Evolutionary conservation across 2,113 vertebrate genomes (phyloP), one percentile per base, ranked within the genome.

Genomic region (Lophochroa leadbeateri): DNA sequence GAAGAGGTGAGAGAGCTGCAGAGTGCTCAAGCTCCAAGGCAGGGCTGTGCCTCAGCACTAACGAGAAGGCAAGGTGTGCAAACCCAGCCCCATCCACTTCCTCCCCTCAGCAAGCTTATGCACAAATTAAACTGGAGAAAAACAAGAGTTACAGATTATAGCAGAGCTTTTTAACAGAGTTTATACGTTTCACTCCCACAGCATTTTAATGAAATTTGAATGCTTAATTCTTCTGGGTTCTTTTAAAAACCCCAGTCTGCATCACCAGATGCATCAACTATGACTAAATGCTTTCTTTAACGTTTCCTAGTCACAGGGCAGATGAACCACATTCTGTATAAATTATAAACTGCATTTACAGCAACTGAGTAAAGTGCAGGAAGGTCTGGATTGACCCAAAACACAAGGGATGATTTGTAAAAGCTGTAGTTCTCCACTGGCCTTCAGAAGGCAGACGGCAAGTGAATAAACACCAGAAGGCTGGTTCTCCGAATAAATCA

Each of bases 131-230:
- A 86, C 16, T 15, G 33, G 18, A 89, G 50, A 3, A 80, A 91
- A 82, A 1, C 49, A 92, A 71, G 70, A 89, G 39, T 44, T 85
- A 92, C 10, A 96, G 91, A 94, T 82, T 94, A 96, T 70, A 78
- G 78, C 87, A 77, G 52, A 82, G 53, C 20, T 90, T 91, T 94
- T 96, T 85, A 96, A 82, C 52, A 89, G 74, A 87, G 78, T 61
- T 92, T 94, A 82, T 82, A 85, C 91, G 94, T 81, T 94, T 94
- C 70, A 43, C 75, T 95, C 95, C 90, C 90, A 90, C 87, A 87
- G 84, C 53, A 94, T 94, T 96, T 91, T 94, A 94, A 96, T 91
- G 93, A 94, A 65, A 95, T 88, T 47, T 76, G 82, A 94, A 94
- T 85, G 84, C 31, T 24, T 90, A 91, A 92, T 90, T 95, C 91